Conservation (phyloP, 2,113 vertebrate species). For the Actinemys pallida region DNA sequence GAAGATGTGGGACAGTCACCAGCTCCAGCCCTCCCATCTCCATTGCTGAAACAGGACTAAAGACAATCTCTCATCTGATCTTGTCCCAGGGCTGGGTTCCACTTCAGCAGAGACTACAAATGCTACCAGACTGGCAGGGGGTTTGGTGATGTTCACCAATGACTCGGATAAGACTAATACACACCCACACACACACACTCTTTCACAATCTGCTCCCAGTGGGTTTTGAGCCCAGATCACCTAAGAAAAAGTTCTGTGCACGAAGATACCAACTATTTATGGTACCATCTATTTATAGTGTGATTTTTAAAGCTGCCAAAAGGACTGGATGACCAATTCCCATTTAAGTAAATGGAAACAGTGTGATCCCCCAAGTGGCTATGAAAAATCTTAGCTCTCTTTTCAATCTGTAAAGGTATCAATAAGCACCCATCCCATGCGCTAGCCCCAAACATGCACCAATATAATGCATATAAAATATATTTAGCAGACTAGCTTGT, state of each 20-base stretch:
- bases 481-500: background rate
- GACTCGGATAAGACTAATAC: background rate
- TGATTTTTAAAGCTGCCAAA: background rate
- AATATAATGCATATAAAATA: background rate
- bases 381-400: background rate
- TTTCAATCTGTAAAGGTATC: background rate
- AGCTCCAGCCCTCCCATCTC: background rate
- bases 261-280: background rate
- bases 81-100: background rate
- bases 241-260: background rate
- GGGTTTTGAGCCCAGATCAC: background rate
- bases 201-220: background rate
- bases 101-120: background rate
- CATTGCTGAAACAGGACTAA: background rate
- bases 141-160: background rate
- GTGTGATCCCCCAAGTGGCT: background rate
- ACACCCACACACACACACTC: too few species aligned
- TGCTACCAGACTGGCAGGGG: background rate
- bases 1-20: background rate
- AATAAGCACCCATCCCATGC: background rate
- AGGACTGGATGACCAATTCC: background rate
- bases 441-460: background rate
- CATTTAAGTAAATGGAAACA: background rate
- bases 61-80: background rate
- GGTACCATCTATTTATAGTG: background rate